Base-by-base conservation (phyloP, 2,113 vertebrate species). In the Phyllostomus hastatus region DNA sequence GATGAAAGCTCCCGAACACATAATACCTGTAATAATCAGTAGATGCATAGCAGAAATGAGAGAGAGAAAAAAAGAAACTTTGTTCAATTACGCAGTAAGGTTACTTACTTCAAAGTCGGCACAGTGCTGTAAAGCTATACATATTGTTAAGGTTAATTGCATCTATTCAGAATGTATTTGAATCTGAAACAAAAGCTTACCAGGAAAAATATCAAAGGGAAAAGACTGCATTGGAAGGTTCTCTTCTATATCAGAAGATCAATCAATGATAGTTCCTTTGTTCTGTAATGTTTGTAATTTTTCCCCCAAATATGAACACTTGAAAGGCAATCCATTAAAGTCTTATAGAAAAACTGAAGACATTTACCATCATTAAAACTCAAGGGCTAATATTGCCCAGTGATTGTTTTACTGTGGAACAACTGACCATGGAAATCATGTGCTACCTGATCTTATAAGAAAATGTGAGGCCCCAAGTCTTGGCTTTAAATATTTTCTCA, bases 141-240 rank as follows among this genome's bases (percentile, higher is more conserved):
- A 95, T 97, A 97, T 97, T 96, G 96, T 96, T 97, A 97, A 98
- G 96, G 97, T 90, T 90, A 97, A 98, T 98, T 98, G 80, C 90
- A 88, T 96, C 95, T 12, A 16, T 97, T 98, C 96, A 93, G 95
- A 90, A 97, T 96, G 94, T 73, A 98, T 97, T 97, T 97, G 97
- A 90, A 98, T 98, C 86, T 96, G 97, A 98, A 98, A 98, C 97
- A 98, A 98, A 98, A 98, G 95, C 96, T 96, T 97, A 59, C 95
- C 48, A 54, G 81, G 88, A 95, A 96, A 96, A 97, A 97, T 90
- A 90, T 96, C 97, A 94, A 94, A 97, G 33, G 75, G 46, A 94
- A 22, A 69, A 97, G 96, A 66, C 67, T 67, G 61, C 50, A 64
- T 97, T 97, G 97, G 96, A 93, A 97, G 73, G 91, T n/a, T 92